A percentile compares a stretch with the other conserved stretches of the same genome.
phyloP scores from a whole-genome alignment of 2,888 invertebrate genomes.

The Lithophane ornitopus region DNA sequence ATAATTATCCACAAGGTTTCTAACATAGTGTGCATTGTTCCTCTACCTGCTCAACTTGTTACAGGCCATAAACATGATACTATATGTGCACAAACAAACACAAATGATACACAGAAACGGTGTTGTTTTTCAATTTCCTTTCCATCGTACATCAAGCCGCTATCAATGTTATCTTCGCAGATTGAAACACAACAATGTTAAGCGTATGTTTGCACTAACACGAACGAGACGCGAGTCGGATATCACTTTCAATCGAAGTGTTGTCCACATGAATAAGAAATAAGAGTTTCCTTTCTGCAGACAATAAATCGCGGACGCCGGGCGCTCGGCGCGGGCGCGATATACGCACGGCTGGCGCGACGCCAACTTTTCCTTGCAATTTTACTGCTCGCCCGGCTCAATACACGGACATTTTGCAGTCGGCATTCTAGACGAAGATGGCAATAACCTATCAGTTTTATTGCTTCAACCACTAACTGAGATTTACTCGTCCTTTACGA shows the following conservation, averaged over 20 bases:
- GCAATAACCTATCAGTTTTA: constrained; percentile 86
- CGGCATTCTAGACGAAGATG: constrained; percentile 81
- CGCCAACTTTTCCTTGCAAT: constrained; percentile 87
- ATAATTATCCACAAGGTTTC: neutral
- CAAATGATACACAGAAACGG: neutral
- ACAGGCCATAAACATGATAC: constrained; percentile 11
- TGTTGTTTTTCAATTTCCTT: constrained; percentile 48
- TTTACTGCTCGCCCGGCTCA: constrained; percentile 79
- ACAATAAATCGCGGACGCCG: constrained; percentile 77
- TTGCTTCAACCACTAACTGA: constrained; percentile 71
- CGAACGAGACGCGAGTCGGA: constrained; percentile 58
- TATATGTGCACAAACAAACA: neutral
- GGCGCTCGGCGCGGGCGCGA: constrained; percentile 59
- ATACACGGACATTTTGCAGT: constrained; percentile 82
- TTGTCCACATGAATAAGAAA: constrained; percentile 80
- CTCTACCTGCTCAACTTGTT: neutral
- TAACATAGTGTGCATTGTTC: neutral
- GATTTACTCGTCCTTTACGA: constrained; percentile 72
- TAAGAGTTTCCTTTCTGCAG: constrained; percentile 83
- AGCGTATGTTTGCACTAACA: constrained; percentile 57
- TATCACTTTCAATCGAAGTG: constrained; percentile 76
- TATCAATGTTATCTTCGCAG: constrained; percentile 44
- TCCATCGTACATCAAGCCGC: constrained; percentile 30
- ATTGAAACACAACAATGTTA: constrained; percentile 51
- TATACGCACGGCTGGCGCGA: constrained; percentile 76